These are phyloP conservation scores for Dascillus cervinus DNA, from an alignment of 2,888 invertebrate genomes.

Conservation along the genomic window DNA sequence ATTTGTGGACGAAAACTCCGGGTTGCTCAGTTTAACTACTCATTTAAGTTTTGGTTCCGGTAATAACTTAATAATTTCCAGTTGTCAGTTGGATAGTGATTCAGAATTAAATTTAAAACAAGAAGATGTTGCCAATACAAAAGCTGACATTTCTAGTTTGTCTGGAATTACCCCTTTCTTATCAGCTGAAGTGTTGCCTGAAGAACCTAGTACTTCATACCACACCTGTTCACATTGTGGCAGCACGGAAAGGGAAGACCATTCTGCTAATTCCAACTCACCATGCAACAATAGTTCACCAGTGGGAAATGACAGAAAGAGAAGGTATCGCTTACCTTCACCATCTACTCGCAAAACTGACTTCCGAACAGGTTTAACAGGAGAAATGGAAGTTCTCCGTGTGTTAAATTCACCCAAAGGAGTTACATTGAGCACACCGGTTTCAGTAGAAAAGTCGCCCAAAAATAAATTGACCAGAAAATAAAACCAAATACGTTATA, in stretches of 20 bases:
- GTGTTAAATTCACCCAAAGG: conserved; percentile 43
- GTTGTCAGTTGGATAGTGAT: conserved; percentile 2
- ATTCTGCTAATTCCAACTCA: conserved; percentile 27
- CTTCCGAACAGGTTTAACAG: conserved; percentile 37
- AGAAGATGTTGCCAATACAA: neutral
- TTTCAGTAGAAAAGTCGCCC: conserved; percentile 51
- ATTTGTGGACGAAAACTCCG: conserved; percentile 70
- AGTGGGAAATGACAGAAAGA: conserved; percentile 35
- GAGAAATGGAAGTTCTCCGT: conserved; percentile 38
- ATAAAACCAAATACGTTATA: no score
- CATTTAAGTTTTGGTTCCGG: conserved; percentile 83
- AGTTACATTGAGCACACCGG: conserved; percentile 77
- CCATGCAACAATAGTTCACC: conserved; percentile 33
- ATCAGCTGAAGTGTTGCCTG: conserved; percentile 53
- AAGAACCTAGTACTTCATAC: conserved; percentile 32
- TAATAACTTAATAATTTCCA: conserved; percentile 35
- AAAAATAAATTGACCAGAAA: conserved; percentile 53
- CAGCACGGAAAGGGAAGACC: conserved; percentile 34
- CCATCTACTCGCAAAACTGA: conserved; percentile 31
- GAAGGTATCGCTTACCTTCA: conserved; percentile 34
- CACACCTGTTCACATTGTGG: conserved; percentile 37
- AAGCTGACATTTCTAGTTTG: conserved; percentile 34
- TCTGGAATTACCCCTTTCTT: conserved; percentile 71
- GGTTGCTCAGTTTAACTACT: conserved; percentile 83
- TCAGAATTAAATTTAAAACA: neutral